phyloP scores from a whole-genome alignment of 2,113 vertebrate species.

The Apodemus speciosus region DNA sequence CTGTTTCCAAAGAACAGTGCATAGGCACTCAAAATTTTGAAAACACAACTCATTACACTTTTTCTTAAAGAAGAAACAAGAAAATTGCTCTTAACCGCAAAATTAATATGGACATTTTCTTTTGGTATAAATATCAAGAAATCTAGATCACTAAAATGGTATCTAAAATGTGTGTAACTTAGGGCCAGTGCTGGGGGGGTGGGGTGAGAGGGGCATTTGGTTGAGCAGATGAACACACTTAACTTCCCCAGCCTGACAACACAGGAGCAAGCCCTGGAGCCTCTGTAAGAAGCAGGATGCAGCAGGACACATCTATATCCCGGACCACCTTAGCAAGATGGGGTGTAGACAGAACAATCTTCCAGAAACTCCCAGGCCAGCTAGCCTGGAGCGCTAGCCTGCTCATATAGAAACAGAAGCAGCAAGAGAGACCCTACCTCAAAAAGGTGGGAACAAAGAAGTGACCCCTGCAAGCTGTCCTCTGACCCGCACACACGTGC shows the following conservation, averaged over 20 bases:
- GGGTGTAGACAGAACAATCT: neutral
- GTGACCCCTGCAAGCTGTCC: neutral
- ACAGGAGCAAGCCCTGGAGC: neutral
- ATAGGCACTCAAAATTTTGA: neutral
- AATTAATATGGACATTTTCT: neutral
- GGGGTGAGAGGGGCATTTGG: too few species aligned
- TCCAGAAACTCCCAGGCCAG: neutral
- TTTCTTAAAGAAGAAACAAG: neutral
- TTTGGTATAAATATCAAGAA: neutral
- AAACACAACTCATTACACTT: neutral
- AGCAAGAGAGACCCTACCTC: neutral
- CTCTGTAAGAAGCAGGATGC: neutral
- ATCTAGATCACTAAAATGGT: neutral
- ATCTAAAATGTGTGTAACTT: neutral
- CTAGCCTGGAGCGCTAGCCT: neutral
- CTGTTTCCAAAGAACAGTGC: neutral
- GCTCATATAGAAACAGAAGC: neutral
- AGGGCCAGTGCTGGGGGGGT: neutral
- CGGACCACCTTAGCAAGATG: too few species aligned
- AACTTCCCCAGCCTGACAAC: neutral
- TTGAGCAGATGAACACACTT: neutral
- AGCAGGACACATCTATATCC: neutral
- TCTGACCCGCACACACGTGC: too few species aligned
- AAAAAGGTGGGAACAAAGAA: neutral
- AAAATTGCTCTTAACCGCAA: neutral